These are phyloP conservation scores for Macrosiphum euphorbiae DNA, from an alignment of 2,888 invertebrate species.

Conservation along the genomic window DNA sequence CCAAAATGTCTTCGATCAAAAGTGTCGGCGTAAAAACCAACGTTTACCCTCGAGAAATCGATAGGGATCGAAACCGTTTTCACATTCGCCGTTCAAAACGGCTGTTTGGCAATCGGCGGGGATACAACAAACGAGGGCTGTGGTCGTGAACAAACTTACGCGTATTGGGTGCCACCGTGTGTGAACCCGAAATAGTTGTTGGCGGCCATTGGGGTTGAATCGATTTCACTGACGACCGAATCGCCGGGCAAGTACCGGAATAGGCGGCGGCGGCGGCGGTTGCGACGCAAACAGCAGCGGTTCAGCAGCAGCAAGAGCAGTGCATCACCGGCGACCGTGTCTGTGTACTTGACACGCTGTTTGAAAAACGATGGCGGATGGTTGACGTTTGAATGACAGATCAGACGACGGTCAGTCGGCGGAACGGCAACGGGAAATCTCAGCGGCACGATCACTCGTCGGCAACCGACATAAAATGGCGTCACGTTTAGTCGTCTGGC, in stretches of 20 bases:
- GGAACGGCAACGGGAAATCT: accelerated
- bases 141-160: slow-evolving; percentile 74
- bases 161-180: slow-evolving; percentile 93
- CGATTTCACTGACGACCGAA: not conserved
- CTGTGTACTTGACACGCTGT: not conserved
- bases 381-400: not conserved
- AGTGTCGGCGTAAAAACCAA: not conserved
- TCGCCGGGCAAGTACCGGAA: not conserved
- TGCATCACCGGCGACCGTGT: slow-evolving; percentile 37
- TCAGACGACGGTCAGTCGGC: not conserved
- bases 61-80: not conserved
- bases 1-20: not conserved
- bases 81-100: no score
- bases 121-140: not conserved
- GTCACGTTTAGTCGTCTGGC: slow-evolving; percentile 67
- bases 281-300: not conserved
- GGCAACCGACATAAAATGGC: slow-evolving; percentile 62
- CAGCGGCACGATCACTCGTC: not conserved
- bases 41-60: not conserved
- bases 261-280: not conserved
- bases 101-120: not conserved
- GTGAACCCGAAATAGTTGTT: slow-evolving; percentile 97
- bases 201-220: slow-evolving; percentile 77
- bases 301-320: slow-evolving; percentile 28
- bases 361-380: not conserved